Conservation (phyloP, 2,113 vertebrate species). For the Nymphicus hollandicus region DNA sequence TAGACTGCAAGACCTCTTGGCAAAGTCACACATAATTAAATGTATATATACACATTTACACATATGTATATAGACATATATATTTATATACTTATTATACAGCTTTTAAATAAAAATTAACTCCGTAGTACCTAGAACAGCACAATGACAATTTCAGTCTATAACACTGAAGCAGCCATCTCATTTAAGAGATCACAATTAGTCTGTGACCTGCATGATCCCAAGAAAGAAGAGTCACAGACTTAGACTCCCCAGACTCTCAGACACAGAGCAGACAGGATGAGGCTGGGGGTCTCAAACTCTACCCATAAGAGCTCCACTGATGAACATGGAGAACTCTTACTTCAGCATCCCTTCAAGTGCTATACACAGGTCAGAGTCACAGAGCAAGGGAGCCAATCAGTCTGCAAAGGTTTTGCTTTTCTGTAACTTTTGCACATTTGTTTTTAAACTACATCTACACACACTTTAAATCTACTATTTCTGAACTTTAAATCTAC, state of each 20-base stretch:
- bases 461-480: background rate
- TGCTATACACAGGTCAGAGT: accelerated
- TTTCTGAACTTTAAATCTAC: background rate
- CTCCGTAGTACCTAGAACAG: background rate
- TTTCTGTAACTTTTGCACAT: background rate
- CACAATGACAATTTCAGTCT: background rate
- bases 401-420: background rate
- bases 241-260: no score
- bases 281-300: background rate
- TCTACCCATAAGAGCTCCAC: background rate
- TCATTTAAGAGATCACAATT: background rate
- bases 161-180: background rate
- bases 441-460: background rate
- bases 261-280: background rate
- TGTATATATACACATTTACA: background rate
- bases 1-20: background rate
- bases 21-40: background rate
- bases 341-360: background rate
- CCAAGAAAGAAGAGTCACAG: background rate
- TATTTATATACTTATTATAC: background rate
- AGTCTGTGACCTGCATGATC: background rate
- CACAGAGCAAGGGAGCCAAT: background rate
- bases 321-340: background rate
- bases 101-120: background rate
- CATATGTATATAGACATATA: background rate